A percentile compares a stretch with the other conserved stretches of the same genome.
These are phyloP conservation scores for Tetragonisca angustula DNA, from an alignment of 2,888 invertebrate genomes.

Conservation along the genomic window DNA sequence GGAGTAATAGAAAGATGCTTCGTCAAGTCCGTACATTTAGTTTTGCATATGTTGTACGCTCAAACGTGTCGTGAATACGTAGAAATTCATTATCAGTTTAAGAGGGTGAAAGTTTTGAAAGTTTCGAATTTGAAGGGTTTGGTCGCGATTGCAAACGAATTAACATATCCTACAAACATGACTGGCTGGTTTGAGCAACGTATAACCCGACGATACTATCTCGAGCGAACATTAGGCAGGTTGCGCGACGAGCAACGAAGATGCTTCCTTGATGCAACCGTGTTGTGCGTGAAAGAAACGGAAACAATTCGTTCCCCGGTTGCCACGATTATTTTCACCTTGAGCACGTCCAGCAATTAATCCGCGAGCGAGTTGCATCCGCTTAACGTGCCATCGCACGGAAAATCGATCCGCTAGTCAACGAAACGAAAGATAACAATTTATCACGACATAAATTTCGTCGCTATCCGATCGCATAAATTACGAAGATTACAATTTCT, in stretches of 20 bases:
- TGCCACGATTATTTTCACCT: conserved; percentile 41
- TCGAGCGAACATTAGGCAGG: neutral
- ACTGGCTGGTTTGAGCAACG: conserved; percentile 6
- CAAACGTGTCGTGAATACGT: no score
- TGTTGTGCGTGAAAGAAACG: conserved; percentile 19
- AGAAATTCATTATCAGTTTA: no score
- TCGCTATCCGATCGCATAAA: no score
- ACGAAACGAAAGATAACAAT: neutral
- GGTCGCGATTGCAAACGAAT: neutral
- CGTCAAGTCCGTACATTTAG: no score
- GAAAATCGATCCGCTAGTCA: conserved; percentile 19
- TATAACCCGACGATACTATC: conserved; percentile 7
- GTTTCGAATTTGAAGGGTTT: no score
- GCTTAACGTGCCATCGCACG: neutral
- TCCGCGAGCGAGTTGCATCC: neutral
- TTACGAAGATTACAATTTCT: no score
- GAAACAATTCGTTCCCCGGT: conserved; percentile 33
- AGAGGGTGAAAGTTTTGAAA: neutral
- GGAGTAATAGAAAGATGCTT: neutral
- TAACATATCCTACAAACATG: neutral
- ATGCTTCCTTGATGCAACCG: conserved; percentile 27
- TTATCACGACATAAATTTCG: no score
- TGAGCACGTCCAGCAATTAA: conserved; percentile 35
- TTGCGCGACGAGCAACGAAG: conserved; percentile 11
- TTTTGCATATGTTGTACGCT: no score